Evolutionary conservation across 2,888 invertebrate genomes (phyloP).

Genomic region (Hydrotaea diabolus): DNA sequence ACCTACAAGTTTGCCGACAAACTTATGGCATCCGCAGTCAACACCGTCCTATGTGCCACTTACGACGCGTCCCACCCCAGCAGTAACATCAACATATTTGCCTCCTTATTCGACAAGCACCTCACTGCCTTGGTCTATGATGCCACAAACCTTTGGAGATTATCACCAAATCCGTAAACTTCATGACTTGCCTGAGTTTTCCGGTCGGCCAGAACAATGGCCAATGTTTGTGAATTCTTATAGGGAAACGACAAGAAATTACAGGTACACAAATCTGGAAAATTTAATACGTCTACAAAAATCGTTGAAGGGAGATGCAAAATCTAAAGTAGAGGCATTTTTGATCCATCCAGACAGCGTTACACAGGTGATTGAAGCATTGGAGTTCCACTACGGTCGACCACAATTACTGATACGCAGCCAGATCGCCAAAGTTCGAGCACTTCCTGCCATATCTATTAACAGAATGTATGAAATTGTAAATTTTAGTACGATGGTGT

Average conservation of each 20-base stretch:
- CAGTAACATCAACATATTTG: background rate
- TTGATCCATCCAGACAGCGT: too few species aligned
- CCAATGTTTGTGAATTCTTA: slow-evolving; percentile 66
- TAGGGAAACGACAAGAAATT: slow-evolving; percentile 58
- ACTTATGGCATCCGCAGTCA: too few species aligned
- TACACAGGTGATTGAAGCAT: slow-evolving; percentile 49
- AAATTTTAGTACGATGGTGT: slow-evolving; percentile 52
- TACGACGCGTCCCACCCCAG: background rate
- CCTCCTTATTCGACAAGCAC: background rate
- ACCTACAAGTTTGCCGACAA: too few species aligned
- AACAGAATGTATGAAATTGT: slow-evolving; percentile 57
- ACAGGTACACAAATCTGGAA: slow-evolving; percentile 59
- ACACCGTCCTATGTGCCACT: too few species aligned
- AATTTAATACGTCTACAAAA: slow-evolving; percentile 63
- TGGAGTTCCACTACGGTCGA: slow-evolving; percentile 67
- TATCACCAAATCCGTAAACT: slow-evolving; percentile 49
- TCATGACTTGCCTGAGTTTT: slow-evolving; percentile 66
- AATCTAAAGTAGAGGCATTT: slow-evolving; percentile 54
- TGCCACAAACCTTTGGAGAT: background rate
- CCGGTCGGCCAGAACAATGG: slow-evolving; percentile 67
- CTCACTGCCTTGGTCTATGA: background rate
- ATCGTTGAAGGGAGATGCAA: slow-evolving; percentile 60
- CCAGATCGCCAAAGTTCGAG: slow-evolving; percentile 62
- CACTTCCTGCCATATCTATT: slow-evolving; percentile 53
- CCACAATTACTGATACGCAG: slow-evolving; percentile 65